Percentiles rank a stretch among this genome's conserved stretches.
phyloP scores from a whole-genome alignment of 2,797 vertebrate species.

The Tapera naevia region DNA sequence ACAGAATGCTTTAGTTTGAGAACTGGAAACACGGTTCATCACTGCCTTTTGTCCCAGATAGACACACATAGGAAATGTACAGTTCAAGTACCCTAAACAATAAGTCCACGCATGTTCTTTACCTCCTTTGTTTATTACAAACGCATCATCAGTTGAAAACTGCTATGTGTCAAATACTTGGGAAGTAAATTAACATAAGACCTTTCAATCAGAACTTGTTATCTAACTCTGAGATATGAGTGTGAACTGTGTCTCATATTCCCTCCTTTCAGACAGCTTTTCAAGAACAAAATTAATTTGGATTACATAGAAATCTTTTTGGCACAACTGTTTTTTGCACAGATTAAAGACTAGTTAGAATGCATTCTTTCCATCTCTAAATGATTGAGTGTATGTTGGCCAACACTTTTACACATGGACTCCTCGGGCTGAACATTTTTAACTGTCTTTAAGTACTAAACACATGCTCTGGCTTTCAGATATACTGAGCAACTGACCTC shows the following conservation, averaged over 20 bases:
- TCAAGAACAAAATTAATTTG: background rate
- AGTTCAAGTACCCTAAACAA: background rate
- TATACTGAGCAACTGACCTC: background rate
- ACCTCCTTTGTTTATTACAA: background rate
- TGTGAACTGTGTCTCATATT: background rate
- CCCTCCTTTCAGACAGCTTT: background rate
- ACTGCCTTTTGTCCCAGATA: slow-evolving; percentile 4
- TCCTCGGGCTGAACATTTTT: background rate
- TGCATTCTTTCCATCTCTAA: background rate
- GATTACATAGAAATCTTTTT: background rate
- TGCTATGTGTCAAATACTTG: background rate
- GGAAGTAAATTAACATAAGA: background rate
- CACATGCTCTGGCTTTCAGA: background rate
- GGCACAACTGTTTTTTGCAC: background rate
- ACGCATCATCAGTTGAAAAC: background rate
- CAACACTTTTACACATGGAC: background rate
- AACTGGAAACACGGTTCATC: background rate
- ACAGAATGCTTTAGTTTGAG: background rate
- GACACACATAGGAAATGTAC: background rate
- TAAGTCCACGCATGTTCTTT: background rate
- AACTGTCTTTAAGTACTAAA: background rate
- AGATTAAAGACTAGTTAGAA: background rate
- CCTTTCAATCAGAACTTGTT: background rate
- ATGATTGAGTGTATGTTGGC: background rate
- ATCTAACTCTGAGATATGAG: background rate